Conservation (phyloP, 2,888 invertebrate genomes). For the Patella ulyssiponensis region DNA sequence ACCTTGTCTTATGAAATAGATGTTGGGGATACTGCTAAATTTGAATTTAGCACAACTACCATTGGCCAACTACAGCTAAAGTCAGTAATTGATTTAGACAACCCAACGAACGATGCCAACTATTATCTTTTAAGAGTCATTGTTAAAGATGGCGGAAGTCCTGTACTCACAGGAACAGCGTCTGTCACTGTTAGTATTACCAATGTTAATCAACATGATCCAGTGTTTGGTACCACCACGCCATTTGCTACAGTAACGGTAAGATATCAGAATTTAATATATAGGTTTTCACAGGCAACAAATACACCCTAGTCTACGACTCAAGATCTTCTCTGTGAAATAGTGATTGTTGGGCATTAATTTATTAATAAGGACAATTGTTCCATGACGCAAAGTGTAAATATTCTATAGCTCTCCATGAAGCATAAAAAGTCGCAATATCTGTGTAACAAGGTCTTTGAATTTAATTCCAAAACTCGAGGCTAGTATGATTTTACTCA, state of each 20-base stretch:
- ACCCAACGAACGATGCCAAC: slow-evolving; percentile 37
- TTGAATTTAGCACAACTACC: slow-evolving; percentile 35
- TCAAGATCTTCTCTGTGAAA: no score
- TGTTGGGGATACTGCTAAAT: slow-evolving; percentile 36
- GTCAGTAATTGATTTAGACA: slow-evolving; percentile 25
- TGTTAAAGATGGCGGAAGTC: slow-evolving; percentile 34
- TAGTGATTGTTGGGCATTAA: no score
- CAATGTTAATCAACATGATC: slow-evolving; percentile 35
- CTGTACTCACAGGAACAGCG: slow-evolving; percentile 26
- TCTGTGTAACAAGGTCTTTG: no score
- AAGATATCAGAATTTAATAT: slow-evolving; percentile 1
- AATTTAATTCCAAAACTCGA: no score
- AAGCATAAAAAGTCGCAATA: no score
- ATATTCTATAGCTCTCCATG: no score
- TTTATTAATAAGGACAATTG: no score
- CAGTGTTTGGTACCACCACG: slow-evolving; percentile 17
- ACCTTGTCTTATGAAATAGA: slow-evolving; percentile 38
- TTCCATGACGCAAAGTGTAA: no score
- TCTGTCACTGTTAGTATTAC: slow-evolving; percentile 27
- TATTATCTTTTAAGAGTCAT: slow-evolving; percentile 36
- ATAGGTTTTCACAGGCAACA: neutral
- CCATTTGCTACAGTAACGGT: slow-evolving; percentile 65
- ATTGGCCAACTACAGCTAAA: slow-evolving; percentile 38
- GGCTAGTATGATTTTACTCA: no score
- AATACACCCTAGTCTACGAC: neutral